Percentiles rank a stretch among this genome's conserved stretches.
These are phyloP conservation scores for Polylopha cassiicola DNA, from an alignment of 2,888 invertebrate species.

Conservation along the genomic window DNA sequence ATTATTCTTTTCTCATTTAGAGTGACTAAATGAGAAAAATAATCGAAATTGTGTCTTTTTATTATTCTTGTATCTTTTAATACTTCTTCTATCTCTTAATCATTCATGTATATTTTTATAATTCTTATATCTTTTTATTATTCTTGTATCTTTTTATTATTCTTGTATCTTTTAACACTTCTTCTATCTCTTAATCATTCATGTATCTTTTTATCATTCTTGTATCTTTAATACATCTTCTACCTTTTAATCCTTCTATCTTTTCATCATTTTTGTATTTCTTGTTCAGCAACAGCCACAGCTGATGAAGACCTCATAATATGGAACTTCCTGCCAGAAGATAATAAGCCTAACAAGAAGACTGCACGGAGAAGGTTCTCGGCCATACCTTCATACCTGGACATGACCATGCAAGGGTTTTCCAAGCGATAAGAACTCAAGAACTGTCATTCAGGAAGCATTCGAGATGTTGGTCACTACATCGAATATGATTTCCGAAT, in stretches of 20 bases:
- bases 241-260: background rate
- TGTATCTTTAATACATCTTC: background rate
- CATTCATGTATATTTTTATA: slow-evolving; percentile 2
- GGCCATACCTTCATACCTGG: slow-evolving; percentile 51
- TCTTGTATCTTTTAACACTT: background rate
- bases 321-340: slow-evolving; percentile 70
- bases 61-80: background rate
- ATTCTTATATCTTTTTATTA: no score
- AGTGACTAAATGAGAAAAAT: no score
- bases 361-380: slow-evolving; percentile 40
- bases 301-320: slow-evolving; percentile 65
- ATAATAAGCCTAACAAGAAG: slow-evolving; percentile 37
- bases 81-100: background rate
- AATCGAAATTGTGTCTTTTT: background rate
- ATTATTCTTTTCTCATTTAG: no score
- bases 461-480: no score
- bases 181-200: no score
- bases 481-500: no score
- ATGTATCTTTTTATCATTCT: slow-evolving; percentile 8
- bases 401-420: slow-evolving; percentile 40
- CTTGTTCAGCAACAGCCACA: slow-evolving; percentile 61
- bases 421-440: slow-evolving; percentile 37
- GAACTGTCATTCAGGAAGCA: no score
- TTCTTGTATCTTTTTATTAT: background rate
- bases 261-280: no score